Percentiles rank a stretch among this genome's conserved stretches.
phyloP scores from a whole-genome alignment of 1,140 invertebrate genomes.

The Plutomurus gul region DNA sequence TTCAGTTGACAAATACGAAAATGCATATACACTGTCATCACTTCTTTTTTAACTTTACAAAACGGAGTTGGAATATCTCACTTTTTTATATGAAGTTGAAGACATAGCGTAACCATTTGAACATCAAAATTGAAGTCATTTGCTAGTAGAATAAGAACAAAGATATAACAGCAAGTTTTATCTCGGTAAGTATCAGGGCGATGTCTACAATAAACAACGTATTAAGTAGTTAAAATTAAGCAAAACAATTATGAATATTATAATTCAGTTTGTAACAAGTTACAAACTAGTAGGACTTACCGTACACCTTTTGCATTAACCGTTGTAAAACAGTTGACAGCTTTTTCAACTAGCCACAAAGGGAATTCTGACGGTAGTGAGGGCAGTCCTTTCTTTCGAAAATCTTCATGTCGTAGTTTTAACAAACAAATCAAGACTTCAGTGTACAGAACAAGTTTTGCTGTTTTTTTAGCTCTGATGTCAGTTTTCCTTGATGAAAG shows the following conservation, averaged over 20 bases:
- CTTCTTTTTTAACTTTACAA: neutral
- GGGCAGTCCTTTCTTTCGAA: conserved; percentile 36
- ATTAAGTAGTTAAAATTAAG: neutral
- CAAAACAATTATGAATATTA: too few species aligned
- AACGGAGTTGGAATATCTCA: neutral
- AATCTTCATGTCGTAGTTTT: conserved; percentile 24
- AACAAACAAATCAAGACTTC: conserved; percentile 44
- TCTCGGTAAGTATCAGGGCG: conserved; percentile 46
- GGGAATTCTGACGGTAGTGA: conserved; percentile 39
- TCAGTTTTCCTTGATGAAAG: conserved; percentile 27
- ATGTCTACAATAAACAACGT: conserved; percentile 22
- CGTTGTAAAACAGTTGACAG: conserved; percentile 38
- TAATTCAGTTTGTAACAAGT: too few species aligned
- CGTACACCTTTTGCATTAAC: conserved; percentile 40
- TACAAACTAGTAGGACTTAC: too few species aligned
- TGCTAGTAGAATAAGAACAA: conserved; percentile 49
- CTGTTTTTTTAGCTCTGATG: neutral
- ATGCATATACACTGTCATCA: neutral
- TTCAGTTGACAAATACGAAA: neutral
- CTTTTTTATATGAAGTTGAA: conserved; percentile 53
- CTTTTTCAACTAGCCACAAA: conserved; percentile 42
- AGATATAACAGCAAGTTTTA: conserved; percentile 51
- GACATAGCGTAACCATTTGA: conserved; percentile 46
- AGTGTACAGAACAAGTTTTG: conserved; percentile 50
- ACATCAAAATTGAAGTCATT: conserved; percentile 50